Evolutionary conservation across 2,797 vertebrate genomes (phyloP).

Genomic region (Microchirus variegatus): DNA sequence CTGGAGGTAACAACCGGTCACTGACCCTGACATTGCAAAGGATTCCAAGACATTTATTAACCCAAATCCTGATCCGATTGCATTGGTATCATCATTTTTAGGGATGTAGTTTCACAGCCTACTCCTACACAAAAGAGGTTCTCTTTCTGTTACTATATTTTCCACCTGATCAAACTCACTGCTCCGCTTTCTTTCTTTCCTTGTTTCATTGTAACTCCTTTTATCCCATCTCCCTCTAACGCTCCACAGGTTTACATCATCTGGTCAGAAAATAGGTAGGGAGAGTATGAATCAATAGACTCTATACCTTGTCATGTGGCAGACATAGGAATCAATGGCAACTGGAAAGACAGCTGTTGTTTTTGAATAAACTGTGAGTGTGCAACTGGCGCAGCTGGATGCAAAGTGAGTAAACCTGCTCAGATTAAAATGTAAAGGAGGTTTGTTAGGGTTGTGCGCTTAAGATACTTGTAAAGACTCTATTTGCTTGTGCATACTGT

Average conservation of each 20-base stretch:
- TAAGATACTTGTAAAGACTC: slow-evolving; percentile 29
- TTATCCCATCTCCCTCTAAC: slow-evolving; percentile 2
- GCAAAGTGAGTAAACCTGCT: slow-evolving; percentile 44
- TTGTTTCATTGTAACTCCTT: not conserved
- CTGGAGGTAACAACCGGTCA: too few species aligned
- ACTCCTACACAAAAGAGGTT: too few species aligned
- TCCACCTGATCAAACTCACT: slow-evolving; percentile 6
- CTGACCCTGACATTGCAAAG: too few species aligned
- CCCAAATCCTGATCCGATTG: too few species aligned
- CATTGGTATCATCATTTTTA: too few species aligned
- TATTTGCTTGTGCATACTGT: slow-evolving; percentile 23
- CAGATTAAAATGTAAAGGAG: slow-evolving; percentile 58
- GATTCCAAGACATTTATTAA: too few species aligned
- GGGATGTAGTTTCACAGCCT: too few species aligned
- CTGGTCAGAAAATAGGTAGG: slow-evolving; percentile 39
- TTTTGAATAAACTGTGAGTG: too few species aligned
- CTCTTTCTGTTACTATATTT: not conserved
- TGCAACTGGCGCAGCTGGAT: slow-evolving; percentile 42
- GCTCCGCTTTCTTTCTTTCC: not conserved
- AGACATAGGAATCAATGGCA: slow-evolving; percentile 69
- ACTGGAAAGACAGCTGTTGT: slow-evolving; percentile 73
- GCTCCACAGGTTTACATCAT: slow-evolving; percentile 43
- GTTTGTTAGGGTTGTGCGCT: slow-evolving; percentile 20
- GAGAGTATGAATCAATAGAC: slow-evolving; percentile 68
- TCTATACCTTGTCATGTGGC: slow-evolving; percentile 63